phyloP scores from a whole-genome alignment of 1,140 invertebrate species.

The Drosophila funebris region DNA sequence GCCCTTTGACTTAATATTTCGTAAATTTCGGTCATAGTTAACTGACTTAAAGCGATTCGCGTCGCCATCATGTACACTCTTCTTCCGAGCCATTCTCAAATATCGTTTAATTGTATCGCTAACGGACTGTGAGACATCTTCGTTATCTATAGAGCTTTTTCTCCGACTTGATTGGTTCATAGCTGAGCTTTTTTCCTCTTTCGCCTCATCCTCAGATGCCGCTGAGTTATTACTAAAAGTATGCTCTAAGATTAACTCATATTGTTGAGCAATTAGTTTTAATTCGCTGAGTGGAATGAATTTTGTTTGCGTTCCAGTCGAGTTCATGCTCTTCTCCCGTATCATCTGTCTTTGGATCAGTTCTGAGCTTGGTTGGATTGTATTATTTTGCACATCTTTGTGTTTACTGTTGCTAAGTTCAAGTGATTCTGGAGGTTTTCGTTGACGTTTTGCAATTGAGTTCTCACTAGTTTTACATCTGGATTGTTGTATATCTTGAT shows the following conservation, averaged over 20 bases:
- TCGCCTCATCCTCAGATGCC: constrained; percentile 59
- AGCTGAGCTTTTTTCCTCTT: constrained; percentile 18
- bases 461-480: not conserved
- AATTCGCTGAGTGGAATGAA: constrained; percentile 69
- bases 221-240: constrained; percentile 54
- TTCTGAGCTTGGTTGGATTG: too few relatives aligned
- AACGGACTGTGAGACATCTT: constrained; percentile 93
- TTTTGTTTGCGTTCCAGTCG: constrained; percentile 66
- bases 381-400: not conserved
- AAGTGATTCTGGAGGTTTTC: constrained; percentile 13
- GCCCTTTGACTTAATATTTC: constrained; percentile 92
- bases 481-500: not conserved
- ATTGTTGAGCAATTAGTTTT: constrained; percentile 59
- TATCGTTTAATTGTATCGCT: constrained; percentile 93
- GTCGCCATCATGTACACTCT: constrained; percentile 90
- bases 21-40: constrained; percentile 93
- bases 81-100: constrained; percentile 92
- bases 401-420: not conserved
- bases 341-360: not conserved
- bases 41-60: constrained; percentile 93
- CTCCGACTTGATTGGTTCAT: constrained; percentile 79
- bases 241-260: constrained; percentile 27
- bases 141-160: constrained; percentile 91
- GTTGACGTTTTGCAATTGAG: constrained; percentile 8
- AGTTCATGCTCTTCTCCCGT: constrained; percentile 26